phyloP scores from a whole-genome alignment of 2,113 vertebrate genomes.

The Notothenia coriiceps region DNA sequence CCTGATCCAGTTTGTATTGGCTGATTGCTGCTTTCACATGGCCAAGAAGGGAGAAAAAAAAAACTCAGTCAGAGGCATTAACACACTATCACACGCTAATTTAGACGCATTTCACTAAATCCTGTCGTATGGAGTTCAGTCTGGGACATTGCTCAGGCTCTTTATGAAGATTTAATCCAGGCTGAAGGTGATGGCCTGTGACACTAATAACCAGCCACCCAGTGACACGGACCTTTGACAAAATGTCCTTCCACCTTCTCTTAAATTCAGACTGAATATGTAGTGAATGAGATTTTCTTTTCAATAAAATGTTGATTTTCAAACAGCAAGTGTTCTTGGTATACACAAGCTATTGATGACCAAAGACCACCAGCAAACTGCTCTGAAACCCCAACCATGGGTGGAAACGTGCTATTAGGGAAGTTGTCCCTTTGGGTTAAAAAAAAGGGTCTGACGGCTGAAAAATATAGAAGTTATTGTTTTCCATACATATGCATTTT shows the following conservation, averaged over 20 bases:
- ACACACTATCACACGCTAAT: constrained; percentile 77
- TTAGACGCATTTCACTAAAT: constrained; percentile 74
- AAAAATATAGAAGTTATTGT: constrained; percentile 31
- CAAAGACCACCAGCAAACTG: constrained; percentile 13
- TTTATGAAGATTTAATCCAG: constrained; percentile 71
- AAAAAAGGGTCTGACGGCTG: constrained; percentile 13
- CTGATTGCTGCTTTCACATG: constrained; percentile 45
- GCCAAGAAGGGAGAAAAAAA: constrained; percentile 31
- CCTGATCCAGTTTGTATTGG: constrained; percentile 63
- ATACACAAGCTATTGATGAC: background rate
- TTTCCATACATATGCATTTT: constrained; percentile 42
- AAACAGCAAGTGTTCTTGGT: background rate
- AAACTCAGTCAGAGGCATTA: constrained; percentile 58
- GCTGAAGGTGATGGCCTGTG: constrained; percentile 75
- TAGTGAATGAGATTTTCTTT: constrained; percentile 42
- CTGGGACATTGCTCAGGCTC: constrained; percentile 64
- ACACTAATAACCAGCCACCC: constrained; percentile 77
- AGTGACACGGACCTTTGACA: constrained; percentile 54
- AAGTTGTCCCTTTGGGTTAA: constrained; percentile 15
- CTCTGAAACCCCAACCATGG: constrained; percentile 18
- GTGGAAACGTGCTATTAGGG: constrained; percentile 39
- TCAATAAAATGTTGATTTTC: constrained; percentile 19
- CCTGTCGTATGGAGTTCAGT: constrained; percentile 58
- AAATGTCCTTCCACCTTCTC: constrained; percentile 5
- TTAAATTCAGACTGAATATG: constrained; percentile 17